Conservation (phyloP, 2,888 invertebrate species). For the Icerya purchasi region DNA sequence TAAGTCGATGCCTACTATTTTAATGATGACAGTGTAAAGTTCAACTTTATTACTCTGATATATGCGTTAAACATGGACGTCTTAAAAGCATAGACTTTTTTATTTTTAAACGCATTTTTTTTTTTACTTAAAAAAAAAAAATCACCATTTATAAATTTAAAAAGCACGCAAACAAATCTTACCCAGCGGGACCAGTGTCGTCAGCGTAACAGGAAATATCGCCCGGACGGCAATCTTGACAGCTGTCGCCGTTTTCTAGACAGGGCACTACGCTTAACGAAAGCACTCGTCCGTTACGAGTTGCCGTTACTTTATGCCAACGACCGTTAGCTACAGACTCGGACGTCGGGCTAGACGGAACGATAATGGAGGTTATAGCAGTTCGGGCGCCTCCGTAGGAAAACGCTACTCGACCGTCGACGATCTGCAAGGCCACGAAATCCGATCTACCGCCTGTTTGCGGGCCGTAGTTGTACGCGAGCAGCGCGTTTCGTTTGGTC, state of each 20-base stretch:
- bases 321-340: slow-evolving; percentile 55
- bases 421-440: slow-evolving; percentile 75
- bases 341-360: slow-evolving; percentile 2
- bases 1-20: too few species aligned
- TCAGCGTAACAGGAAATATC: slow-evolving; percentile 64
- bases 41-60: too few species aligned
- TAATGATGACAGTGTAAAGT: too few species aligned
- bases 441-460: slow-evolving; percentile 75
- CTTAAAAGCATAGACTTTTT: too few species aligned
- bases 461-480: slow-evolving; percentile 78
- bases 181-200: slow-evolving; percentile 74
- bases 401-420: slow-evolving; percentile 63
- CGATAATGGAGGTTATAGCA: slow-evolving; percentile 51
- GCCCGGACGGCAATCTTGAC: slow-evolving; percentile 66
- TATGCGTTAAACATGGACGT: too few species aligned
- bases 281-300: slow-evolving; percentile 68
- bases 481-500: slow-evolving; percentile 58
- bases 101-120: too few species aligned
- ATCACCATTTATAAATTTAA: too few species aligned
- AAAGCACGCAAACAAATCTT: slow-evolving; percentile 17
- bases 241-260: slow-evolving; percentile 64
- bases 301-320: slow-evolving; percentile 82
- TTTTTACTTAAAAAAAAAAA: too few species aligned
- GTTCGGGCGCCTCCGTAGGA: slow-evolving; percentile 77
- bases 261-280: slow-evolving; percentile 63